Conservation (phyloP, 2,113 vertebrate species). For the Ameiurus melas region DNA sequence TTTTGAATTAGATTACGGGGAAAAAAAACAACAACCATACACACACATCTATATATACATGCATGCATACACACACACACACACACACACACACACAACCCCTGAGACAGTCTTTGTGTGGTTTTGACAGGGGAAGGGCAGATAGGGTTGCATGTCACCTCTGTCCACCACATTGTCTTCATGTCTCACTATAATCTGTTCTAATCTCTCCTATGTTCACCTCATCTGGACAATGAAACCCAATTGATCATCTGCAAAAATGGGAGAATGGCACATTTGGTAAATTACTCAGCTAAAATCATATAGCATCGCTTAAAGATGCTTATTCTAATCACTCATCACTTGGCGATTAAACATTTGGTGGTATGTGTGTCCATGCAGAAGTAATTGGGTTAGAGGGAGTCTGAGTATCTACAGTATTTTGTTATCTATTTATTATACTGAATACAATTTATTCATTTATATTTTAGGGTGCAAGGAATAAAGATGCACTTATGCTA, state of each 20-base stretch:
- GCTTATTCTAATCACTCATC: slow-evolving; percentile 80
- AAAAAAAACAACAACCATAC: no score
- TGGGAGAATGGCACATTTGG: slow-evolving; percentile 82
- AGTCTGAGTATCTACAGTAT: neutral
- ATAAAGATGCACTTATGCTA: neutral
- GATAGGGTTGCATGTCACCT: slow-evolving; percentile 24
- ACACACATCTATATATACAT: no score
- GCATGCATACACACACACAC: neutral
- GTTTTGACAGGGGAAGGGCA: slow-evolving; percentile 8
- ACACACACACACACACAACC: neutral
- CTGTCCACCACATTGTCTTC: slow-evolving; percentile 76
- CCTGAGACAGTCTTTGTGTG: neutral
- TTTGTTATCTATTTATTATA: slow-evolving; percentile 21
- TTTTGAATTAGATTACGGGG: no score
- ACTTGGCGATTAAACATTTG: slow-evolving; percentile 68
- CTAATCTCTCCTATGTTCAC: slow-evolving; percentile 84
- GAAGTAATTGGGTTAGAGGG: slow-evolving; percentile 29
- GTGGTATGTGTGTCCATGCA: slow-evolving; percentile 35
- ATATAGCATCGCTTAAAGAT: slow-evolving; percentile 79
- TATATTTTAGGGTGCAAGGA: neutral
- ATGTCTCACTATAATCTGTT: slow-evolving; percentile 85
- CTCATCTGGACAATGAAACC: slow-evolving; percentile 87
- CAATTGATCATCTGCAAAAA: slow-evolving; percentile 78
- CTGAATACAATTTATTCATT: neutral
- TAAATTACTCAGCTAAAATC: slow-evolving; percentile 85